These are phyloP conservation scores for Melitaea cinxia DNA, from an alignment of 1,140 invertebrate genomes.

Conservation along the genomic window DNA sequence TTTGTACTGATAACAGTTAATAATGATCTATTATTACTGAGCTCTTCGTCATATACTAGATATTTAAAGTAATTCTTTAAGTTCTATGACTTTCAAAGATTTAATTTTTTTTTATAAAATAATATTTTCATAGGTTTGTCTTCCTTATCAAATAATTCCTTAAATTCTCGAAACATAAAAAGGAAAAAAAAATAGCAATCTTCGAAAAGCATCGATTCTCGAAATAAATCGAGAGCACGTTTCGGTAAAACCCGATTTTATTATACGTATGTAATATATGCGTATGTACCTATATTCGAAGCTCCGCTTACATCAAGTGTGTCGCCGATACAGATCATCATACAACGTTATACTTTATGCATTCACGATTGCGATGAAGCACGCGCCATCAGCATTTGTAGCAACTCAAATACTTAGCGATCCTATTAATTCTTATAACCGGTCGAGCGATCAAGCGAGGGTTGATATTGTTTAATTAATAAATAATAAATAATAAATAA, in stretches of 20 bases:
- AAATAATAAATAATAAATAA: too few species aligned
- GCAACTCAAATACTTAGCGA: neutral
- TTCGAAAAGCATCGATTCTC: neutral
- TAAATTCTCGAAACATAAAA: too few species aligned
- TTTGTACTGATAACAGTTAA: neutral
- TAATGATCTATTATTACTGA: neutral
- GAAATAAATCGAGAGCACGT: constrained; percentile 6
- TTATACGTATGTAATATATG: constrained; percentile 19
- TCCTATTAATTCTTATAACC: constrained; percentile 10
- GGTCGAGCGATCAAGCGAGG: neutral
- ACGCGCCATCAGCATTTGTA: constrained; percentile 7
- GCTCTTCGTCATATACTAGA: neutral
- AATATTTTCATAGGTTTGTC: too few species aligned
- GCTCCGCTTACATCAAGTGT: constrained; percentile 17
- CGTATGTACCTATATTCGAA: neutral
- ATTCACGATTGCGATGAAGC: constrained; percentile 1
- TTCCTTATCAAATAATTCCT: too few species aligned
- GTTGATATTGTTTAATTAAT: neutral
- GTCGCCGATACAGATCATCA: constrained; percentile 17
- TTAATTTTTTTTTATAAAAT: too few species aligned
- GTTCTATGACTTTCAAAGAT: neutral
- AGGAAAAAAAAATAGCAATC: neutral
- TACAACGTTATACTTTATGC: constrained; percentile 15
- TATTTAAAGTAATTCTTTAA: neutral
- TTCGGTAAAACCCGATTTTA: constrained; percentile 19